Evolutionary conservation across 1,140 invertebrate species (phyloP), one percentile per base, ranked within the genome.

Genomic region (Lasioglossum baleicum): DNA sequence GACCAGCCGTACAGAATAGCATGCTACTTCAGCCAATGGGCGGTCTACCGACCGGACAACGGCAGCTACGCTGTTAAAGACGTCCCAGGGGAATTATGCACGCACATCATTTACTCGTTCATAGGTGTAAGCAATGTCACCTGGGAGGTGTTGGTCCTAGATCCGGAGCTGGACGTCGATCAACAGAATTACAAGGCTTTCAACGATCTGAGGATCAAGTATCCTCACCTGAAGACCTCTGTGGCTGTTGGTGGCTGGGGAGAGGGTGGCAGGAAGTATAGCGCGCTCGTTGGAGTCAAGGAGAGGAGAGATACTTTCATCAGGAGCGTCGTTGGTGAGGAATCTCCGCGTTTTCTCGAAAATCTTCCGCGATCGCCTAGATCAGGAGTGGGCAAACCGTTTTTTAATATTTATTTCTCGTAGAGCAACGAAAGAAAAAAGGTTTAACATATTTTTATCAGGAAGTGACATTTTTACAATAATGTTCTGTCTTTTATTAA

Each of bases 11-110:
- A 95, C 15, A 94, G 96, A 89, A 94, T 97, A 67, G 96, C 97
- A 42, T 98, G 97, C 88, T 98, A 98, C 94, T 98, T 97, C 93
- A 97, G 96, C 89, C 98, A 97, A 88, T 98, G 97, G 97, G 97
- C 97, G 7, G 95, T 97, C n/a, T 97, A 98, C 91, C 94, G 97
- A 53, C 96, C 97, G 1, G 97, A 95, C 7, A 92, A 96, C 8
- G 97, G 97, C 6, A 95, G 95, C 56, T 98, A 98, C 88, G 95
- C 94, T 2, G 95, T 98, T 64, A 95, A 97, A 63, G 97, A 98
- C 89, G 95, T 98, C 68, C 97, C 97, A 0, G 96, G 94, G 2
- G 95, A 97, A 82, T 92, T 96, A 48, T 98, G 97, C 89, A 98
- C 97, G 0, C 97, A 98, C 90, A 89, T 98, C 6, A 96, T 98